phyloP scores from a whole-genome alignment of 2,113 vertebrate genomes.

The Chionodraco myersi region DNA sequence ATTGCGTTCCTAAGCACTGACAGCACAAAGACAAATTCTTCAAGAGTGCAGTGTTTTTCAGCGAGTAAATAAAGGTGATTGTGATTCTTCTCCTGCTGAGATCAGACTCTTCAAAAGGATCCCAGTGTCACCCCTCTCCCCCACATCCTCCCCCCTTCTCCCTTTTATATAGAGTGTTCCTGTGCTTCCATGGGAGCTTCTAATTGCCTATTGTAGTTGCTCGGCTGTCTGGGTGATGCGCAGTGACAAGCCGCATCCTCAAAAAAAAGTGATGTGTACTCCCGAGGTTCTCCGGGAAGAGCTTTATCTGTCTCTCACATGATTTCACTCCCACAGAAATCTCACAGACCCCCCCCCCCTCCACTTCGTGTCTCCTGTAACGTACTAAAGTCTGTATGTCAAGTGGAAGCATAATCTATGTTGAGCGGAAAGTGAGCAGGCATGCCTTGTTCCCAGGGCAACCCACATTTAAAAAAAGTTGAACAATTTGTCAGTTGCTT shows the following conservation, averaged over 20 bases:
- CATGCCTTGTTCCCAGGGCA: slow-evolving; percentile 18
- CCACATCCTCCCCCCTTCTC: neutral
- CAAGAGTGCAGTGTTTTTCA: slow-evolving; percentile 1
- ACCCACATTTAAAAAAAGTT: slow-evolving; percentile 1
- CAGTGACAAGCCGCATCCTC: slow-evolving; percentile 54
- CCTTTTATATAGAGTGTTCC: slow-evolving; percentile 32
- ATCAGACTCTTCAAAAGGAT: slow-evolving; percentile 41
- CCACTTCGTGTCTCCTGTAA: neutral
- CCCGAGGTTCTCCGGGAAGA: slow-evolving; percentile 32
- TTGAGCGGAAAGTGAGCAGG: slow-evolving; percentile 35
- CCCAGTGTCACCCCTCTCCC: too few species aligned
- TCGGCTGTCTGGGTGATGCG: slow-evolving; percentile 54
- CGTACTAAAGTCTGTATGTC: slow-evolving; percentile 35
- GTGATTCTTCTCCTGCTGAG: slow-evolving; percentile 8
- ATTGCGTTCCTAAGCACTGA: slow-evolving; percentile 27
- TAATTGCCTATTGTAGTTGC: slow-evolving; percentile 66
- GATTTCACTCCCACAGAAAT: slow-evolving; percentile 34
- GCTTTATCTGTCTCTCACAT: slow-evolving; percentile 46
- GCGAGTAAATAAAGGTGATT: slow-evolving; percentile 51
- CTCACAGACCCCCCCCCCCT: neutral
- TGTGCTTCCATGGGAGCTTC: slow-evolving; percentile 53
- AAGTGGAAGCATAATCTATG: slow-evolving; percentile 35
- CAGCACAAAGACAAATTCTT: slow-evolving; percentile 17
- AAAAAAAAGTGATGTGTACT: slow-evolving; percentile 38
- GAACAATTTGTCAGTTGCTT: slow-evolving; percentile 36